Conservation (phyloP, 2,888 invertebrate genomes). For the Drosophila ustulata region DNA sequence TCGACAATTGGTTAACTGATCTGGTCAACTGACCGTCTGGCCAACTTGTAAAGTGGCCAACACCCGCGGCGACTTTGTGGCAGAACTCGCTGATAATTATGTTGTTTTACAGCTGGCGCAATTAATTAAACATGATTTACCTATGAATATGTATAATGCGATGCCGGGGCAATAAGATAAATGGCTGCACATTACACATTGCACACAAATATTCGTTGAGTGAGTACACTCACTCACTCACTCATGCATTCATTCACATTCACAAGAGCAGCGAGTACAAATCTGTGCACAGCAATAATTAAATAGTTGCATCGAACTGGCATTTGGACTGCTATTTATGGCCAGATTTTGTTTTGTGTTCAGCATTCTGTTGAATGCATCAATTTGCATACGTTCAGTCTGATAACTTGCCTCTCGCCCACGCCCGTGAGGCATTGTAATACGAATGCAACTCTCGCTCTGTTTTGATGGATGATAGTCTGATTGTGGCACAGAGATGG, state of each 20-base stretch:
- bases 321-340: slow-evolving; percentile 52
- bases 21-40: slow-evolving; percentile 27
- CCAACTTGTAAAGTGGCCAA: slow-evolving; percentile 28
- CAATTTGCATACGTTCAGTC: slow-evolving; percentile 50
- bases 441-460: slow-evolving; percentile 7
- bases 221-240: background rate
- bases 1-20: slow-evolving; percentile 24
- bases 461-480: slow-evolving; percentile 18
- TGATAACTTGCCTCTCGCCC: slow-evolving; percentile 38
- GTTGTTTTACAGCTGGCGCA: slow-evolving; percentile 71
- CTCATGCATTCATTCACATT: background rate
- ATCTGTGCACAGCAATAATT: slow-evolving; percentile 53
- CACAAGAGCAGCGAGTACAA: slow-evolving; percentile 13
- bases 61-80: slow-evolving; percentile 36
- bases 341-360: slow-evolving; percentile 44
- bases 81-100: slow-evolving; percentile 67
- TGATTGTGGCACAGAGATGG: background rate
- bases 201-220: background rate
- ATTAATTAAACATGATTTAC: slow-evolving; percentile 77
- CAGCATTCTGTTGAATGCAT: slow-evolving; percentile 31
- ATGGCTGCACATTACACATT: slow-evolving; percentile 18
- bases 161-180: slow-evolving; percentile 23
- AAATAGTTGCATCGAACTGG: slow-evolving; percentile 33
- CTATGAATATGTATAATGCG: slow-evolving; percentile 48
- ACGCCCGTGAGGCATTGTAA: background rate